Evolutionary conservation across 30 jellyfish, hydroid and myxozoan species (phyloP).

Genomic region (Cassiopea andromeda): DNA sequence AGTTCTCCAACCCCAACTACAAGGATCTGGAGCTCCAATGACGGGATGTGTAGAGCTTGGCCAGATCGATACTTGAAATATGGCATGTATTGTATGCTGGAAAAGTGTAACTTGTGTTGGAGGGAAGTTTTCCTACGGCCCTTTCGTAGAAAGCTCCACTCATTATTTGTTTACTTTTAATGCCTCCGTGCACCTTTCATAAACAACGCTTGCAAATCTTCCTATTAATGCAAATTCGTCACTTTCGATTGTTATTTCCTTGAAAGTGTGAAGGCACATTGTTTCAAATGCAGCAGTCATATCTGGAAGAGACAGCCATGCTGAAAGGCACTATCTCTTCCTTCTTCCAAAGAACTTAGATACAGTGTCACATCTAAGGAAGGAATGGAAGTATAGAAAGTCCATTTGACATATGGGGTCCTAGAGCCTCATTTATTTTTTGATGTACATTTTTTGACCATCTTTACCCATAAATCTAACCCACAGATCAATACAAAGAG

Average conservation of each 20-base stretch:
- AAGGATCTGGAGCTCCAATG: conserved; percentile 45
- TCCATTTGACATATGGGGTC: background rate
- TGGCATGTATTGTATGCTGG: conserved; percentile 36
- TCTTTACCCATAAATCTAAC: conserved; percentile 30
- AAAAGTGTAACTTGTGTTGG: background rate
- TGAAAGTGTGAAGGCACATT: background rate
- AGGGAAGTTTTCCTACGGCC: background rate
- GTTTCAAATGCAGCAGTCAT: conserved; percentile 31
- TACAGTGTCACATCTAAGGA: background rate
- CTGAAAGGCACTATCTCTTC: conserved; percentile 25
- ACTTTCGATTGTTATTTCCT: background rate
- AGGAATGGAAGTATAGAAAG: background rate
- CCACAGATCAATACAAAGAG: conserved; percentile 39
- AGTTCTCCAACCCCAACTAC: conserved; percentile 43
- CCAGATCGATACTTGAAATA: conserved; percentile 41
- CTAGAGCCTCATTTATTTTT: conserved; percentile 6
- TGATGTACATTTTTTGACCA: conserved; percentile 26
- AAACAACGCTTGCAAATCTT: conserved; percentile 26
- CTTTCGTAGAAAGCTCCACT: conserved; percentile 12
- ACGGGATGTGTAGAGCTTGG: conserved; percentile 29
- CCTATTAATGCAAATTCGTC: background rate
- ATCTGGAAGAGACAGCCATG: conserved; percentile 49
- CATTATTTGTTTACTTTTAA: conserved; percentile 13
- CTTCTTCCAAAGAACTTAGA: conserved; percentile 12
- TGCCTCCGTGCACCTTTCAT: conserved; percentile 22